These are phyloP conservation scores for Diglossa cyanea DNA, from an alignment of 2,797 vertebrate species.

Conservation along the genomic window DNA sequence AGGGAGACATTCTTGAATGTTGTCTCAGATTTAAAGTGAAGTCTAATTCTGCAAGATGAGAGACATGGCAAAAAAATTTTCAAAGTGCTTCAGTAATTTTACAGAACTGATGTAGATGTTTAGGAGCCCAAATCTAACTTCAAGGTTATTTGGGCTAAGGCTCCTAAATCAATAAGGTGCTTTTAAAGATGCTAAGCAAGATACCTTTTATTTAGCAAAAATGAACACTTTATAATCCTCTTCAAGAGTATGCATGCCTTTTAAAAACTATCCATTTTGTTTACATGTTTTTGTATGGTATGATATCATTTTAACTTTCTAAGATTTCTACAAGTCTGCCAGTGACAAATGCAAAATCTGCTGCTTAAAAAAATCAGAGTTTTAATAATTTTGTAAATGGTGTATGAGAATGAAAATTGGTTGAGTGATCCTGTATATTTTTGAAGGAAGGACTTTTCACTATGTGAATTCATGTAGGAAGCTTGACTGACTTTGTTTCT, in stretches of 20 bases:
- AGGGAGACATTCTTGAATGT: background rate
- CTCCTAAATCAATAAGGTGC: slow-evolving; percentile 57
- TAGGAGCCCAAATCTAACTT: slow-evolving; percentile 12
- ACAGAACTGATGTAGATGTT: slow-evolving; percentile 2
- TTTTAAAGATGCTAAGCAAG: slow-evolving; percentile 31
- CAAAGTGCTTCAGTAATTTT: background rate
- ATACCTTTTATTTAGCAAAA: slow-evolving; percentile 37
- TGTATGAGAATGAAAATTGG: slow-evolving; percentile 9
- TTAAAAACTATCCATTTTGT: slow-evolving; percentile 40
- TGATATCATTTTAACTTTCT: slow-evolving; percentile 56
- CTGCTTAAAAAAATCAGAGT: slow-evolving; percentile 51
- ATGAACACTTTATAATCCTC: slow-evolving; percentile 36
- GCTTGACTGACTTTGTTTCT: slow-evolving; percentile 25
- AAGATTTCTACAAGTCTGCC: slow-evolving; percentile 61
- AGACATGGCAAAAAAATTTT: background rate
- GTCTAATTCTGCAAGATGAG: background rate
- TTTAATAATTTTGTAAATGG: slow-evolving; percentile 43
- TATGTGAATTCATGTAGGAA: slow-evolving; percentile 45
- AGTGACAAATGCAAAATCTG: slow-evolving; percentile 56
- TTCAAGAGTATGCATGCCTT: slow-evolving; percentile 45
- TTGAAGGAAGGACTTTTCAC: slow-evolving; percentile 40
- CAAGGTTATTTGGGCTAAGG: background rate
- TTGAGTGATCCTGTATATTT: slow-evolving; percentile 27
- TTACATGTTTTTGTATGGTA: slow-evolving; percentile 67
- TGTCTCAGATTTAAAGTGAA: background rate